Conservation (phyloP, 2,888 invertebrate species). For the Sesia apiformis region DNA sequence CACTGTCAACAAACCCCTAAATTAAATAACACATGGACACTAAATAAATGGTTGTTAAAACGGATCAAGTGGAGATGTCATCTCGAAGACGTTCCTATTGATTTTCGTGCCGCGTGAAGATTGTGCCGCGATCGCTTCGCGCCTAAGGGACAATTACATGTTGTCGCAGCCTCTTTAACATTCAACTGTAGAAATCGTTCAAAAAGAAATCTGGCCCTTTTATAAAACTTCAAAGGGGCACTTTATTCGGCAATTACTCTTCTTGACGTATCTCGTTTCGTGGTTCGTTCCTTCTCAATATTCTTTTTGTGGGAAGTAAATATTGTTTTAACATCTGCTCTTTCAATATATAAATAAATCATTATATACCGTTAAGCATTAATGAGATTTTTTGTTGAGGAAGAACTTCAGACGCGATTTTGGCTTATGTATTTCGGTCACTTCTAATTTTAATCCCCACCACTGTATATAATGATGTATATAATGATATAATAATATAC, state of each 20-base stretch:
- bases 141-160: slow-evolving; percentile 30
- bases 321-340: no score
- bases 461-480: no score
- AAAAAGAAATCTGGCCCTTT: slow-evolving; percentile 5
- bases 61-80: slow-evolving; percentile 27
- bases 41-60: slow-evolving; percentile 18
- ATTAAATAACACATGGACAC: slow-evolving; percentile 34
- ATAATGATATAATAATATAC: no score
- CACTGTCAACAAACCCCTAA: slow-evolving; percentile 64
- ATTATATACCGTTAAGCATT: no score
- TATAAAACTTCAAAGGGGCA: slow-evolving; percentile 1
- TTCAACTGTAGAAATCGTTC: slow-evolving; percentile 28
- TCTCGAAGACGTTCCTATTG: slow-evolving; percentile 52
- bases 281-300: neutral
- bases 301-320: neutral
- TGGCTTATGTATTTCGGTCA: no score
- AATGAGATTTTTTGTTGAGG: no score
- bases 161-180: slow-evolving; percentile 47
- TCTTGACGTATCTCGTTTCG: slow-evolving; percentile 7
- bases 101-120: slow-evolving; percentile 45
- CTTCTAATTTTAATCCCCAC: no score
- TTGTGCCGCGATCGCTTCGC: slow-evolving; percentile 16
- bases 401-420: no score
- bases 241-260: slow-evolving; percentile 10
- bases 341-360: no score